Percentiles rank a stretch among this genome's conserved stretches.
Evolutionary conservation across 1,140 invertebrate genomes (phyloP).

Genomic region (Harlomillsia oculata): DNA sequence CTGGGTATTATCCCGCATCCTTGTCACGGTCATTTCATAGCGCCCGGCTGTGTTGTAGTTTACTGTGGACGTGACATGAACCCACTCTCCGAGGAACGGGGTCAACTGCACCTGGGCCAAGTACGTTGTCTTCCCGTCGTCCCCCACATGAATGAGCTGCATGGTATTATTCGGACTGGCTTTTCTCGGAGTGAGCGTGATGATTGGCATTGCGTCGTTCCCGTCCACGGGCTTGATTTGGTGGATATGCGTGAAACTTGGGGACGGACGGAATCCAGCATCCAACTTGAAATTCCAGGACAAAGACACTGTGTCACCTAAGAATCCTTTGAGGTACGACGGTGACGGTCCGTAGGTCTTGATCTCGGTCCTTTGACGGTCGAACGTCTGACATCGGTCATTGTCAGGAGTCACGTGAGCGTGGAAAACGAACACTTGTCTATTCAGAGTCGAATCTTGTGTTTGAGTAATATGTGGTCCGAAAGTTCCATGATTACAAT

Average conservation of each 20-base stretch:
- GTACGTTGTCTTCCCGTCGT: neutral
- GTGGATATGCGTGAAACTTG: conserved; percentile 24
- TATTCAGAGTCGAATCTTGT: neutral
- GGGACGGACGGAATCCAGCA: conserved; percentile 19
- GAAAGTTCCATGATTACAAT: conserved; percentile 25
- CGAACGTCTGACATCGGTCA: conserved; percentile 23
- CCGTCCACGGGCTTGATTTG: conserved; percentile 28
- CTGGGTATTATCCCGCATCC: neutral
- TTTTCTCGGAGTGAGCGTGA: conserved; percentile 21
- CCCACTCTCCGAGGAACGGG: conserved; percentile 13
- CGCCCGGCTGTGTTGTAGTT: conserved; percentile 6
- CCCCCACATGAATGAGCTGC: conserved; percentile 14
- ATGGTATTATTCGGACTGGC: neutral
- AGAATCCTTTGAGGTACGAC: neutral
- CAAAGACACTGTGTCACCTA: conserved; percentile 15
- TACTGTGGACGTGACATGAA: conserved; percentile 2
- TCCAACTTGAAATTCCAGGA: conserved; percentile 31
- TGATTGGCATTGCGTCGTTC: conserved; percentile 19
- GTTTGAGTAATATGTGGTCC: conserved; percentile 23
- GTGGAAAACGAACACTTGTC: conserved; percentile 17
- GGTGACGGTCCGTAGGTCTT: conserved; percentile 17
- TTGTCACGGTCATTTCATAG: neutral
- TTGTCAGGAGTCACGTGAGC: conserved; percentile 19
- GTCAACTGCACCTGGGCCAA: neutral
- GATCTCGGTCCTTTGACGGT: conserved; percentile 28